Base-by-base conservation (phyloP, 2,888 invertebrate species). In the Erebia aethiops region DNA sequence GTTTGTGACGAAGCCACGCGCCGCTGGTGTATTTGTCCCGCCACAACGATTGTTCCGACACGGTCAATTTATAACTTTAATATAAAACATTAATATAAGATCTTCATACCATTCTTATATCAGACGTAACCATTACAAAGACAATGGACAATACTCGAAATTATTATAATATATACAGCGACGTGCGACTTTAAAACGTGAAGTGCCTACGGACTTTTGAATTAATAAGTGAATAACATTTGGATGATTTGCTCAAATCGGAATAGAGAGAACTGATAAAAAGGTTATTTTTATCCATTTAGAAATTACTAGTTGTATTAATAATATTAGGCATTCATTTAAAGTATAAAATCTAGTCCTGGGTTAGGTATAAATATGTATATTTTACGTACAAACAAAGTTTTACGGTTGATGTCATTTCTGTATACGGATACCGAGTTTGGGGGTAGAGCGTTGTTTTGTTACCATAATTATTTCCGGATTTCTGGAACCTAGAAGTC, bases 131-230 rank as follows among this genome's bases (percentile, higher is more conserved):
- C 43, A 68, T 65, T 67, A 43, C 60, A 56, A 70, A 74, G 62
- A 77, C 78, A 78, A 78, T 78, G 74, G 68, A 74, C 66, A 67
- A 67, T 72, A 73, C 51, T 69, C 71, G 67, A 74, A 73, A 71
- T 57, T 76, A 73, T 74, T 75, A 43, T 73, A 75, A 75, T 74
- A 67, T 68, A 70, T 76, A 61, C 71, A 73, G 49, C 52, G 54
- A 75, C 65, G 74, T 74, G 71, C 46, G 54, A 62, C 64, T 49
- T 60, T 64, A 21, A 63, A 67, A 70, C 71, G 66, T 69, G 60
- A 63, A 74, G 57, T 71, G 67, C 65, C 26, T 73, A 56, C 56
- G 16, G 46, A 62, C 18, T 65, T 73, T 35, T 49, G 64, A 68
- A 56, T 66, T 63, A 69, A 66, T 67, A 60, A 43, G 70, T 72